These are phyloP conservation scores for Chaetophractus vellerosus DNA, from an alignment of 2,797 vertebrate genomes.

Conservation along the genomic window DNA sequence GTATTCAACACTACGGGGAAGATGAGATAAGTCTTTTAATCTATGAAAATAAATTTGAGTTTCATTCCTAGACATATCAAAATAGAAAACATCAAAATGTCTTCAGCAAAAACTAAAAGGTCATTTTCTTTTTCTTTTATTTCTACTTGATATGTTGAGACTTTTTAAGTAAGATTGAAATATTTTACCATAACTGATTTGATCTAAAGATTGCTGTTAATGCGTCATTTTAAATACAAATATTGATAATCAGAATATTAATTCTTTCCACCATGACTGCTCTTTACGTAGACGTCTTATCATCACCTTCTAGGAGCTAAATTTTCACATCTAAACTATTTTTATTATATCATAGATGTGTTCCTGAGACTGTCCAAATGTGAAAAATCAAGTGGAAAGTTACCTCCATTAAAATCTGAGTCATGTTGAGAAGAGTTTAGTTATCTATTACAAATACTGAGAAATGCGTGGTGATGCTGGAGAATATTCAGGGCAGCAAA, in stretches of 20 bases:
- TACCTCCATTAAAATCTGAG: too few species aligned
- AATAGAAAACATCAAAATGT: not conserved
- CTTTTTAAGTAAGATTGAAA: constrained; percentile 37
- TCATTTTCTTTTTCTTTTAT: constrained; percentile 41
- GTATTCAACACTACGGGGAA: not conserved
- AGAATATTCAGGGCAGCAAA: too few species aligned
- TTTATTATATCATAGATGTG: too few species aligned
- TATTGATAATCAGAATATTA: constrained; percentile 32
- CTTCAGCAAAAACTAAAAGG: constrained; percentile 27
- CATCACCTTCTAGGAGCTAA: not conserved
- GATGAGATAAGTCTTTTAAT: constrained; percentile 26
- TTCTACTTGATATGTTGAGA: constrained; percentile 11
- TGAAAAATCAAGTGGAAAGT: too few species aligned
- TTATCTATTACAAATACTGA: too few species aligned
- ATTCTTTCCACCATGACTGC: not conserved
- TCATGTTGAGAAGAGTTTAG: too few species aligned
- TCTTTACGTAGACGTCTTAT: not conserved
- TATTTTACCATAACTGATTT: not conserved
- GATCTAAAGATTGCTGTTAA: constrained; percentile 32
- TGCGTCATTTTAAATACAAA: constrained; percentile 41
- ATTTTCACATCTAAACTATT: not conserved
- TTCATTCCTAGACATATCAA: constrained; percentile 36
- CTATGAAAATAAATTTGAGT: constrained; percentile 47
- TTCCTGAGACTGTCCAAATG: too few species aligned
- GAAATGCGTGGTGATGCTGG: too few species aligned